Base-by-base conservation (phyloP, 2,797 vertebrate genomes). In the Okamejei kenojei region DNA sequence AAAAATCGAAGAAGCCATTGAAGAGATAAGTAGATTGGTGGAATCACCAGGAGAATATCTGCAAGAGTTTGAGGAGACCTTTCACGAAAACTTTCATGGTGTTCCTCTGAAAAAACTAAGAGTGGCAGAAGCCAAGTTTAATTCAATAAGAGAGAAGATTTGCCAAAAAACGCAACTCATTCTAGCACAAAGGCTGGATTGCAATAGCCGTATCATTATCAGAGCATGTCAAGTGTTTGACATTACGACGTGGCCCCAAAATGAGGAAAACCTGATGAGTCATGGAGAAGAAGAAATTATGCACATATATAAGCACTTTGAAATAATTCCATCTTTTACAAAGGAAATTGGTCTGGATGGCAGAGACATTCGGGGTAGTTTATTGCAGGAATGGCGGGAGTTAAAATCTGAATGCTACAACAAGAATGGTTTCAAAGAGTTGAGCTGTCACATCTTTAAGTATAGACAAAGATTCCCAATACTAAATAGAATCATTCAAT, bases 121-220 rank as follows among this genome's bases (percentile, higher is more conserved):
- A 7, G 98, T 99, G 93, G 98, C 98, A 0, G 98, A 99, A 94
- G 98, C 98, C 94, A 99, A 99, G 96, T 99, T 99, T 95, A 98
- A 99, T 95, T 98, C 98, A 0, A 99, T 99, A 94, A 96, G 98
- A 93, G 98, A 99, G 94, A 99, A 99, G 96, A 99, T 99, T 95
- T 99, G 98, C 95, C 98, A 97, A 96, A 97, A 97, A 95, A 98
- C 98, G 90, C 98, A 98, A 93, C 96, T 97, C 90, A 98, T 99
- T 94, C 95, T 99, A 93, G 97, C 97, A 23, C 98, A 99, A 94
- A 96, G 98, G 93, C 96, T 99, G 0, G 98, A 99, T 93, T 95
- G 96, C 82, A 97, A 97, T 80, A 98, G 98, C 94, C 96, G 97
- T 93, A 95, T 96, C 21, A 97, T 99, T 4, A 97, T 98, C 93